Percentiles rank a stretch among this genome's conserved stretches.
These are phyloP conservation scores for Polyergus mexicanus DNA, from an alignment of 1,140 invertebrate species.

Conservation along the genomic window DNA sequence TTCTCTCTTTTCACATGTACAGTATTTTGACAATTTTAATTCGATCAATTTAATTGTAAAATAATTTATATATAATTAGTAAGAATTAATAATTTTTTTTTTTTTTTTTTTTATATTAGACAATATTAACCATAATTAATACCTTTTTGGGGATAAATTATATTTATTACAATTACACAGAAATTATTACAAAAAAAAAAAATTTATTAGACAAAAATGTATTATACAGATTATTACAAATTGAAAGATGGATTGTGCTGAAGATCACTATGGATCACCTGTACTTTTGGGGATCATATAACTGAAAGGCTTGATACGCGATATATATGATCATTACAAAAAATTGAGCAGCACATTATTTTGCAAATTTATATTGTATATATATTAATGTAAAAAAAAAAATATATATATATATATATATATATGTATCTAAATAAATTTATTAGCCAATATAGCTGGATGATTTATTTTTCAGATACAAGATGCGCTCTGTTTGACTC, in stretches of 20 bases:
- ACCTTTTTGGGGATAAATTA: no score
- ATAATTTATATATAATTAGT: no score
- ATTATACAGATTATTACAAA: constrained; percentile 79
- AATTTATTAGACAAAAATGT: no score
- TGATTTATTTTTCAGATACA: not conserved
- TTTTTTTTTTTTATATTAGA: no score
- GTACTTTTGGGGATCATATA: not conserved
- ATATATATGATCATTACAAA: not conserved
- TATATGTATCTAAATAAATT: not conserved
- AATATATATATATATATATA: constrained; percentile 35
- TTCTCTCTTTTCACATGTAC: not conserved
- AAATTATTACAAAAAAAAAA: not conserved
- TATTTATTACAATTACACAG: not conserved
- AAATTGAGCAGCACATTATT: not conserved
- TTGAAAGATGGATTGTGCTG: constrained; percentile 72
- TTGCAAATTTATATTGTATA: not conserved
- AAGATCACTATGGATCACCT: not conserved
- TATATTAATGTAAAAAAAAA: constrained; percentile 17
- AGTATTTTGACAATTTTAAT: not conserved
- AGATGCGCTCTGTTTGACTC: no score
- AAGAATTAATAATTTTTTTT: no score
- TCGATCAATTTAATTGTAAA: not conserved
- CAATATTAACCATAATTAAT: no score
- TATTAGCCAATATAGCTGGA: not conserved
- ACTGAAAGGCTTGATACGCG: not conserved